Conservation (phyloP, 2,113 vertebrate species). For the Heteronetta atricapilla region DNA sequence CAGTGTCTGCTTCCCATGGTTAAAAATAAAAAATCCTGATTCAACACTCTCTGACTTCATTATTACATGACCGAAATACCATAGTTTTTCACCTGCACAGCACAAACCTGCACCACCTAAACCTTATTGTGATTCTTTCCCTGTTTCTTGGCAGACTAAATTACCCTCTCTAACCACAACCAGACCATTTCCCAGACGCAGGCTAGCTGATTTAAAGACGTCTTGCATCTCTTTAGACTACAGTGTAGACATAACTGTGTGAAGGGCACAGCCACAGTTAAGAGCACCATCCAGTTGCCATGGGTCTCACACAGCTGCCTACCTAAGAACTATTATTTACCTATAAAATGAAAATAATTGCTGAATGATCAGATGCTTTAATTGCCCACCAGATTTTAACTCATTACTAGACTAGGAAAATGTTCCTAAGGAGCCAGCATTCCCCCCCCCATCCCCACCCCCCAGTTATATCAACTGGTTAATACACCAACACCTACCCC, state of each 20-base stretch:
- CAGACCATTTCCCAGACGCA: neutral
- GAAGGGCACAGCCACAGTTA: neutral
- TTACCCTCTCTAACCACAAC: neutral
- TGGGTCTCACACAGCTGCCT: neutral
- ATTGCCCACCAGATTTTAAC: neutral
- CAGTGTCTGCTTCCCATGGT: constrained; percentile 7
- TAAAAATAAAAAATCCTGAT: constrained; percentile 50
- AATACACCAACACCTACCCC: neutral
- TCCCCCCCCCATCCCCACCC: too few species aligned
- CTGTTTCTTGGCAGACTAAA: neutral
- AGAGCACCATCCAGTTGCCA: neutral
- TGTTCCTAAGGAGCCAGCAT: neutral
- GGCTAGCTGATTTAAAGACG: neutral
- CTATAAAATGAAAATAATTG: neutral
- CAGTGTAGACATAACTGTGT: neutral
- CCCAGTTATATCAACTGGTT: neutral
- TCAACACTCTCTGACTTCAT: constrained; percentile 16
- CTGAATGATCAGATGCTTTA: neutral
- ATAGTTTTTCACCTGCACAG: neutral
- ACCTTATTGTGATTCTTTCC: neutral
- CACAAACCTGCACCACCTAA: neutral
- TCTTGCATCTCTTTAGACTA: neutral
- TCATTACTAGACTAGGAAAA: neutral
- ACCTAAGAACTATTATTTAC: neutral
- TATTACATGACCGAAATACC: neutral